These are phyloP conservation scores for Patella vulgata DNA, from an alignment of 1,140 invertebrate species.

Conservation along the genomic window DNA sequence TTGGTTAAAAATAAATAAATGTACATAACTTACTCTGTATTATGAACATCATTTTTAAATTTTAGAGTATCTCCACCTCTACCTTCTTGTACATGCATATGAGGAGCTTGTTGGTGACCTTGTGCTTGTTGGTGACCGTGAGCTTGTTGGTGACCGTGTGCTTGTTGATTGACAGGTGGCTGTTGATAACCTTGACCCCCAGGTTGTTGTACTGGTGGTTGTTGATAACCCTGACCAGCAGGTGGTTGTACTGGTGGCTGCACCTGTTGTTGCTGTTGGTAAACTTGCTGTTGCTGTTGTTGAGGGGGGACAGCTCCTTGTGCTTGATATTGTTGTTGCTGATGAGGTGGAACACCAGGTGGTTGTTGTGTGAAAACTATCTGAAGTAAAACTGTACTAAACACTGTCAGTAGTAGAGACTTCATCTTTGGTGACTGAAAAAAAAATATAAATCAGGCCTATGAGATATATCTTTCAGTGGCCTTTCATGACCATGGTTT, in stretches of 20 bases:
- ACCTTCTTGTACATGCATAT: constrained; percentile 12
- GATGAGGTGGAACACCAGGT: constrained; percentile 23
- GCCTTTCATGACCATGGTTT: background rate
- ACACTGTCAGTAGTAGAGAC: background rate
- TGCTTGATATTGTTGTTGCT: background rate
- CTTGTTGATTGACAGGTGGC: constrained; percentile 4
- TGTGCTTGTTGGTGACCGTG: constrained; percentile 15
- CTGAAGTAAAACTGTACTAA: constrained; percentile 4
- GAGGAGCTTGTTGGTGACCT: constrained; percentile 20
- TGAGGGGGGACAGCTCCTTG: constrained; percentile 5
- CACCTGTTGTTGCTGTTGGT: background rate
- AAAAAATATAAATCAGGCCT: background rate
- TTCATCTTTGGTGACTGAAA: background rate
- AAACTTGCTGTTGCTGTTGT: constrained; percentile 26
- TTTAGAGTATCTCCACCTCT: constrained; percentile 10
- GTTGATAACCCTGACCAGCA: constrained; percentile 6
- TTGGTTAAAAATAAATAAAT: too few relatives aligned
- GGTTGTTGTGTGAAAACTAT: constrained; percentile 12
- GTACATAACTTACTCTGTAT: constrained; percentile 50
- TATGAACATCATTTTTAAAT: constrained; percentile 39
- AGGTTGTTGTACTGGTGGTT: constrained; percentile 23
- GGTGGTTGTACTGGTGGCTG: constrained; percentile 7
- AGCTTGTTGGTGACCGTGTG: constrained; percentile 14
- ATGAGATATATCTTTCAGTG: too few relatives aligned
- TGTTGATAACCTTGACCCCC: background rate